These are phyloP conservation scores for Apis cerana DNA, from an alignment of 1,140 invertebrate genomes.

Conservation along the genomic window DNA sequence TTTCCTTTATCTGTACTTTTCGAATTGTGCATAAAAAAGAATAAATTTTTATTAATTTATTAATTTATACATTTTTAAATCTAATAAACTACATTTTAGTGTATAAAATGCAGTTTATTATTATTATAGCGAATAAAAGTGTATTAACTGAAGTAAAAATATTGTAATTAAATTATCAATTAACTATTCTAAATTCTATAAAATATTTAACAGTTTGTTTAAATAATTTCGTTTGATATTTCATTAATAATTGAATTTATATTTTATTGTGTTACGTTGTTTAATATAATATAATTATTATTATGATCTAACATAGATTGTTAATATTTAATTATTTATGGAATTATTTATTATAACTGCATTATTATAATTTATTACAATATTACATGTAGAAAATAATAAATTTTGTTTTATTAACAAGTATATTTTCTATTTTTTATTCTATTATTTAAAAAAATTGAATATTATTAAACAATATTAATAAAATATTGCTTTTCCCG, in stretches of 20 bases:
- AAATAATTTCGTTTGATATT: neutral
- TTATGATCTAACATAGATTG: no score
- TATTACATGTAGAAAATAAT: no score
- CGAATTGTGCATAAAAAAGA: neutral
- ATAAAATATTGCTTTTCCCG: no score
- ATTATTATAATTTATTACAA: neutral
- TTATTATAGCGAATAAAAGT: neutral
- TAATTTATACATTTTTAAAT: neutral
- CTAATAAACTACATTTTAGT: neutral
- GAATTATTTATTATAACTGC: neutral
- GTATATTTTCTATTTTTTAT: no score
- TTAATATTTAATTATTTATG: neutral
- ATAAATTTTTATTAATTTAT: neutral
- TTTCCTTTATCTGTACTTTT: neutral
- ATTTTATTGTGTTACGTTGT: no score
- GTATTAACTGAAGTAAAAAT: neutral
- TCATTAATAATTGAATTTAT: neutral
- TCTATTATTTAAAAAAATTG: no score
- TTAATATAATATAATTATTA: no score
- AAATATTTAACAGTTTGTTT: neutral
- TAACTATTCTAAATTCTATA: neutral
- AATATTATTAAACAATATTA: no score
- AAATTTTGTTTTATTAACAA: neutral
- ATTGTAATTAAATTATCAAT: neutral
- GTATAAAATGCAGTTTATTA: neutral